Conservation (phyloP, 2,888 invertebrate genomes). For the Drosophila hamatofila region DNA sequence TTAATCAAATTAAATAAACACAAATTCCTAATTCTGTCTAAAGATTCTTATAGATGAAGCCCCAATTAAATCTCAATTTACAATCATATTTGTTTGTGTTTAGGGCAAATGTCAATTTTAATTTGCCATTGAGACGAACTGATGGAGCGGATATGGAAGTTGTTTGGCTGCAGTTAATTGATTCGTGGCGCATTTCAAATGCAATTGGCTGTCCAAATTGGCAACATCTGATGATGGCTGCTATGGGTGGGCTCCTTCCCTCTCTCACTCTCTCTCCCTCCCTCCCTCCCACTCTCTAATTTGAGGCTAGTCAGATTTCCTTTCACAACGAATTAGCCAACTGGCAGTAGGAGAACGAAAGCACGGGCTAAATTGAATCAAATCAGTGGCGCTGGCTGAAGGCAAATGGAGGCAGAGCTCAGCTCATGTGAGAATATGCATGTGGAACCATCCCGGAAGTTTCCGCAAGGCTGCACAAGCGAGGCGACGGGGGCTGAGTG, state of each 20-base stretch:
- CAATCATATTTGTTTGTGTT: slow-evolving; percentile 1
- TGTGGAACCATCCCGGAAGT: slow-evolving; percentile 60
- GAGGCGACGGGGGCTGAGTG: background rate
- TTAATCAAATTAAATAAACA: background rate
- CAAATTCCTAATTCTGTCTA: background rate
- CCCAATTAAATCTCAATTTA: background rate
- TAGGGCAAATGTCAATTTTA: slow-evolving; percentile 50
- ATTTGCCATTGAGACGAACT: slow-evolving; percentile 45
- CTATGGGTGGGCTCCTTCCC: background rate
- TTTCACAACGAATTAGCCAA: slow-evolving; percentile 54
- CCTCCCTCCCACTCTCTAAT: slow-evolving; percentile 21
- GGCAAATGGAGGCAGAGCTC: slow-evolving; percentile 25
- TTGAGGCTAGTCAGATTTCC: slow-evolving; percentile 58
- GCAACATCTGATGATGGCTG: background rate
- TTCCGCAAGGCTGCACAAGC: slow-evolving; percentile 62
- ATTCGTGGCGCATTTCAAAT: slow-evolving; percentile 45
- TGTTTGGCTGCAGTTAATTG: slow-evolving; percentile 55
- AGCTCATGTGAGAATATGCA: slow-evolving; percentile 56
- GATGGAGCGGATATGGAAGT: slow-evolving; percentile 25
- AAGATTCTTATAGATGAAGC: background rate
- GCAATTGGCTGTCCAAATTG: slow-evolving; percentile 38
- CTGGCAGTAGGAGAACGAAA: slow-evolving; percentile 23
- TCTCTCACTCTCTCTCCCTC: background rate
- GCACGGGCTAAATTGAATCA: slow-evolving; percentile 54
- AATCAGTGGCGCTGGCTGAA: slow-evolving; percentile 42